phyloP scores from a whole-genome alignment of 2,888 invertebrate genomes.

The Pachycephus smyrnensis region DNA sequence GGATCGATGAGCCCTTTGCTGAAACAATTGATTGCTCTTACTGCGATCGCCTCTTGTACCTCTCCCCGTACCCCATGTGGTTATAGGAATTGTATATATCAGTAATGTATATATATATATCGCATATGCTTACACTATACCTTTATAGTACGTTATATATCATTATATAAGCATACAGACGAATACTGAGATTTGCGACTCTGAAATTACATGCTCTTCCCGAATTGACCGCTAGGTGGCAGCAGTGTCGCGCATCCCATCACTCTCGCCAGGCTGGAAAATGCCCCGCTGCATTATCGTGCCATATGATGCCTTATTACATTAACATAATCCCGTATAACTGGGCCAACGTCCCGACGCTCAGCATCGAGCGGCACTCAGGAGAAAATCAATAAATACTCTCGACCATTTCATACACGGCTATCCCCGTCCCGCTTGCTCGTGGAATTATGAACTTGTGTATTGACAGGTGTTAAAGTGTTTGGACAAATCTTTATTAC shows the following conservation, averaged over 20 bases:
- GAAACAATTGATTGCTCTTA: constrained; percentile 1
- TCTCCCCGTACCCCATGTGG: too few species aligned
- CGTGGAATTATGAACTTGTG: background rate
- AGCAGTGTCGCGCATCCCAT: background rate
- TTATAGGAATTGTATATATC: too few species aligned
- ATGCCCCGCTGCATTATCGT: constrained; percentile 19
- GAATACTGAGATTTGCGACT: background rate
- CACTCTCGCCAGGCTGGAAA: background rate
- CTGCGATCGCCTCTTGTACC: too few species aligned
- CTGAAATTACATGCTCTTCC: background rate
- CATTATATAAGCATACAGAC: background rate
- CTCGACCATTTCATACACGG: background rate
- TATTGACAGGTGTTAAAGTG: background rate
- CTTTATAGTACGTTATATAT: background rate
- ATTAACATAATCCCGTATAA: constrained; percentile 23
- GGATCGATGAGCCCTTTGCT: background rate
- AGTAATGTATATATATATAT: too few species aligned
- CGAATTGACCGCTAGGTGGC: background rate
- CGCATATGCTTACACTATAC: too few species aligned
- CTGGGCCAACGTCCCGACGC: constrained; percentile 4
- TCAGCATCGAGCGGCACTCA: background rate
- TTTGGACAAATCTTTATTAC: background rate
- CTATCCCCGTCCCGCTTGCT: background rate
- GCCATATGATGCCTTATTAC: constrained; percentile 28
- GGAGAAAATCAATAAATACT: background rate